phyloP scores from a whole-genome alignment of 2,888 invertebrate species.

The Rhagophthalmus giganteus region DNA sequence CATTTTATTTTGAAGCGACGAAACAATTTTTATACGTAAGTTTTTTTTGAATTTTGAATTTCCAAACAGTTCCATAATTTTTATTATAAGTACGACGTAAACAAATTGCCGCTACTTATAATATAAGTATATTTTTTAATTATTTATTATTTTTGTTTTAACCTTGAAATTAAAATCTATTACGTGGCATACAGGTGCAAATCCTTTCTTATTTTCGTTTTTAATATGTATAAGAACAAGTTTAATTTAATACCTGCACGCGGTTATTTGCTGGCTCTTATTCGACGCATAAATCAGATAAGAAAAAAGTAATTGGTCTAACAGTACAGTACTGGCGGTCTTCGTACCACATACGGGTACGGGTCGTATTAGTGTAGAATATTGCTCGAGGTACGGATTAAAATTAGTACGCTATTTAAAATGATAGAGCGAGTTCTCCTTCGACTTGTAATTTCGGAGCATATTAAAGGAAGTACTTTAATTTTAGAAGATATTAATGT shows the following conservation, averaged over 20 bases:
- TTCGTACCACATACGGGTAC: conserved; percentile 30
- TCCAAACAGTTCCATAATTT: too few relatives aligned
- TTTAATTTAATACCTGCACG: conserved; percentile 18
- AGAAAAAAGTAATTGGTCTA: conserved; percentile 37
- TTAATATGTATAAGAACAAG: conserved; percentile 3
- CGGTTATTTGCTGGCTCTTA: conserved; percentile 25
- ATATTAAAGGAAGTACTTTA: conserved; percentile 32
- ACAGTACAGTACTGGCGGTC: conserved; percentile 32
- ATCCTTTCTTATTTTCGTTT: conserved; percentile 11
- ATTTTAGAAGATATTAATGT: conserved; percentile 20
- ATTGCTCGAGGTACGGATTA: conserved; percentile 35
- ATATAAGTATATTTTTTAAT: too few relatives aligned
- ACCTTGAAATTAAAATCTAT: neutral
- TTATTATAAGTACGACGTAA: too few relatives aligned
- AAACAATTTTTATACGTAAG: too few relatives aligned
- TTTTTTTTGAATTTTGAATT: too few relatives aligned
- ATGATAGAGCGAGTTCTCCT: conserved; percentile 31
- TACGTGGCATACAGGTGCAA: conserved; percentile 9
- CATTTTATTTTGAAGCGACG: too few relatives aligned
- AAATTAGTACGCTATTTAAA: conserved; percentile 33
- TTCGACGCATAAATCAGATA: conserved; percentile 35
- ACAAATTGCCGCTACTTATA: too few relatives aligned
- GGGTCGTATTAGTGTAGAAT: conserved; percentile 24
- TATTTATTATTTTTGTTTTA: neutral
- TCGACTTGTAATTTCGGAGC: conserved; percentile 34